Conservation (phyloP, 1,140 invertebrate species). For the Psilanteris sp. region DNA sequence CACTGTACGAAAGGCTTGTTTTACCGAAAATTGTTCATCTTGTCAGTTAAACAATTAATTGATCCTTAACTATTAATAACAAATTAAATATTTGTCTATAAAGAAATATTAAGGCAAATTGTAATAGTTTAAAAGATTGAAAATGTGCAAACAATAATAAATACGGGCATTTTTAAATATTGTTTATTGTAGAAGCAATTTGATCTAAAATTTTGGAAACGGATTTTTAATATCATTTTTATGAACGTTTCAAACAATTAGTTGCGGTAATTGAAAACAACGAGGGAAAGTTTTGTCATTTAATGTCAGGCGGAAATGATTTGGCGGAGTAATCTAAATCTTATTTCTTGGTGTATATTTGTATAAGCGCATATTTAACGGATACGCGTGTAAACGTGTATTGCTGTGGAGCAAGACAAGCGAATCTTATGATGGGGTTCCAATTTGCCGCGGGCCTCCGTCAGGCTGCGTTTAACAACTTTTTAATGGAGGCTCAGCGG, state of each 20-base stretch:
- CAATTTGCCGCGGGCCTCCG: slow-evolving; percentile 79
- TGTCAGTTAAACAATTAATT: too few species aligned
- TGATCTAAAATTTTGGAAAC: neutral
- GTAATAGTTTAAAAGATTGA: too few species aligned
- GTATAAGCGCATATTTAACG: slow-evolving; percentile 60
- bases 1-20: too few species aligned
- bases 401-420: slow-evolving; percentile 67
- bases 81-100: too few species aligned
- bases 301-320: slow-evolving; percentile 50
- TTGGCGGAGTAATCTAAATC: slow-evolving; percentile 59
- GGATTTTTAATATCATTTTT: slow-evolving; percentile 1
- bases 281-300: slow-evolving; percentile 42
- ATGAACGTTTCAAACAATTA: slow-evolving; percentile 13
- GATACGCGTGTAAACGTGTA: slow-evolving; percentile 61
- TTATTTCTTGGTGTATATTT: slow-evolving; percentile 58
- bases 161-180: too few species aligned
- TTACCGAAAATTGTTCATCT: too few species aligned
- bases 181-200: too few species aligned
- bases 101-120: too few species aligned
- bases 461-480: slow-evolving; percentile 80
- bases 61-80: too few species aligned
- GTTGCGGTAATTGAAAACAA: slow-evolving; percentile 37
- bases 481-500: slow-evolving; percentile 78
- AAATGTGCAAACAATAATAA: too few species aligned
- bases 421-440: slow-evolving; percentile 79